Conservation (phyloP, 2,113 vertebrate genomes). For the Acanthisitta chloris region DNA sequence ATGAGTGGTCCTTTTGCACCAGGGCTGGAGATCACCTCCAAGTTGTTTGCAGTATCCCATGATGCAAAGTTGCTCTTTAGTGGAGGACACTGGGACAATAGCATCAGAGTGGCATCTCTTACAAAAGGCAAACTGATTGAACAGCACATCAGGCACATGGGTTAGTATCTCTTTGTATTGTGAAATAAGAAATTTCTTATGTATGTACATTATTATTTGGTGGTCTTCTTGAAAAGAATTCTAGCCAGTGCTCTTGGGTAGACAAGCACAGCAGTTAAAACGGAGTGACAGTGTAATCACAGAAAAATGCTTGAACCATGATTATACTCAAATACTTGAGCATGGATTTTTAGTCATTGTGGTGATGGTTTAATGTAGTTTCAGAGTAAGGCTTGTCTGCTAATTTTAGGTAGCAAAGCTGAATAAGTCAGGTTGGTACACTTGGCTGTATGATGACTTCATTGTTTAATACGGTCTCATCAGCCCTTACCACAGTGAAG, state of each 20-base stretch:
- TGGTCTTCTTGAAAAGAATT: not conserved
- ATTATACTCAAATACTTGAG: not conserved
- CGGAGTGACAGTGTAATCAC: not conserved
- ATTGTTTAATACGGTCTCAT: not conserved
- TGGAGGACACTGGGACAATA: constrained; percentile 97
- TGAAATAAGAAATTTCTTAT: not conserved
- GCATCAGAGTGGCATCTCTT: constrained; percentile 91
- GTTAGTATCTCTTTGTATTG: constrained; percentile 69
- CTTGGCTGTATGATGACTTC: not conserved
- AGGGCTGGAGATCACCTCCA: constrained; percentile 82
- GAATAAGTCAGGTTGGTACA: not conserved
- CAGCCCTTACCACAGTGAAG: not conserved
- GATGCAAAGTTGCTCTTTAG: constrained; percentile 97
- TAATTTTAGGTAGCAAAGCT: not conserved
- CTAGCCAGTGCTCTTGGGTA: not conserved
- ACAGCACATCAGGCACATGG: constrained; percentile 93
- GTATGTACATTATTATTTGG: not conserved
- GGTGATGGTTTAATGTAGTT: not conserved
- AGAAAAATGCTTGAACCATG: not conserved
- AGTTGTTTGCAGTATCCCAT: constrained; percentile 90
- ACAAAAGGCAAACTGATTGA: constrained; percentile 88
- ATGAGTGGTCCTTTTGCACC: constrained; percentile 90
- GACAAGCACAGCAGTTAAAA: not conserved
- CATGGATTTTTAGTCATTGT: not conserved
- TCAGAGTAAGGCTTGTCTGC: not conserved